Conservation (phyloP, 1,140 invertebrate genomes). For the Whitmania pigra region DNA sequence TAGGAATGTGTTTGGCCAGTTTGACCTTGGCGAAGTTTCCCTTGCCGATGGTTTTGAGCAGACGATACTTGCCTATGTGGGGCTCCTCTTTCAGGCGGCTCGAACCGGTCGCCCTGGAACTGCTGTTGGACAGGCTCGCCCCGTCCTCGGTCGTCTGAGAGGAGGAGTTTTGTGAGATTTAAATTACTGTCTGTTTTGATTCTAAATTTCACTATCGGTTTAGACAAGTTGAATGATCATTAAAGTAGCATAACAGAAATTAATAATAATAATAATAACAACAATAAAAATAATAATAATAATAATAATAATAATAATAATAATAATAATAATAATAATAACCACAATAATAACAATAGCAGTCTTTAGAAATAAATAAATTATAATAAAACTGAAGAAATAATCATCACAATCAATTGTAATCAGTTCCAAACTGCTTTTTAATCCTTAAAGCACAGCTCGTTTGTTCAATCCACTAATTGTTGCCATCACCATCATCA, state of each 20-base stretch:
- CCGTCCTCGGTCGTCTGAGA: constrained; percentile 9
- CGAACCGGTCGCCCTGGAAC: neutral
- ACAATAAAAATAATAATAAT: neutral
- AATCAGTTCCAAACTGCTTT: too few relatives aligned
- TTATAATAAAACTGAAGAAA: too few relatives aligned
- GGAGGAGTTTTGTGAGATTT: neutral
- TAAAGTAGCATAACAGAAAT: too few relatives aligned
- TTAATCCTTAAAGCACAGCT: too few relatives aligned
- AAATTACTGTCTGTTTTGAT: too few relatives aligned
- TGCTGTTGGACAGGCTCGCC: neutral
- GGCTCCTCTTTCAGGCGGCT: constrained; percentile 11
- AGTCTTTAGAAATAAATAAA: too few relatives aligned
- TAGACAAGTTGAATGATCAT: neutral
- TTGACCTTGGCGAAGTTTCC: constrained; percentile 99
- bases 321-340: too few relatives aligned
- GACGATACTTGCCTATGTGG: constrained; percentile 80
- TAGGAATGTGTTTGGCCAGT: constrained; percentile 95
- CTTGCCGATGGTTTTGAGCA: constrained; percentile 98
- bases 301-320: constrained; percentile 2
- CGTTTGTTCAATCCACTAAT: too few relatives aligned
- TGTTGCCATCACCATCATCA: too few relatives aligned
- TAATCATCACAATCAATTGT: too few relatives aligned
- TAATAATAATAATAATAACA: neutral
- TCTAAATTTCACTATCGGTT: too few relatives aligned
- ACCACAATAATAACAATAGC: too few relatives aligned